phyloP scores from a whole-genome alignment of 2,888 invertebrate genomes.

The Globia sparganii region DNA sequence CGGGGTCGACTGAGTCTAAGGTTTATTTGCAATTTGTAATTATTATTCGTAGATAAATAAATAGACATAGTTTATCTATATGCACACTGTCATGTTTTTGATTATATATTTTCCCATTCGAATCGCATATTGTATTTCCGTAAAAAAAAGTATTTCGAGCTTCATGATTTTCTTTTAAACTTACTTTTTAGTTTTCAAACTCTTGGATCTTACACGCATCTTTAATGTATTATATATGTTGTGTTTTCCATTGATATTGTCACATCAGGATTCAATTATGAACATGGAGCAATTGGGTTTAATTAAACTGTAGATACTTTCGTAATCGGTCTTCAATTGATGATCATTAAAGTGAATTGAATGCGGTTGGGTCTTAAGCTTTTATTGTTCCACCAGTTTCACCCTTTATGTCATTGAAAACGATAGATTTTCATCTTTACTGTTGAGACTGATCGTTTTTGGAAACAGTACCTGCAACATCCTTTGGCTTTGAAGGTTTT shows the following conservation, averaged over 20 bases:
- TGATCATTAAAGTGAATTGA: slow-evolving; percentile 71
- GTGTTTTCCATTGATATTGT: slow-evolving; percentile 53
- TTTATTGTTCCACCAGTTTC: slow-evolving; percentile 53
- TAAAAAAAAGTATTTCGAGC: neutral
- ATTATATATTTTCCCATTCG: slow-evolving; percentile 9
- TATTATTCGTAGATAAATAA: slow-evolving; percentile 20
- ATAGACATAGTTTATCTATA: slow-evolving; percentile 2
- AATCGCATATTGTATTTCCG: neutral
- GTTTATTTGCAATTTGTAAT: slow-evolving; percentile 53
- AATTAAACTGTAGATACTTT: slow-evolving; percentile 76
- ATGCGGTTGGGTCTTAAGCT: slow-evolving; percentile 60
- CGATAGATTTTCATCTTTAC: neutral
- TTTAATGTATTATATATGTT: slow-evolving; percentile 10
- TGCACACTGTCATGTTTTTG: slow-evolving; percentile 19
- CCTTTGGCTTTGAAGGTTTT: neutral
- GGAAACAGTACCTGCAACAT: neutral
- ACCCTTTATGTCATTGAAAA: slow-evolving; percentile 12
- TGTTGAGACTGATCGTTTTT: neutral
- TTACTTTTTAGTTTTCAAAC: neutral
- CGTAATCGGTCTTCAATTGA: slow-evolving; percentile 81
- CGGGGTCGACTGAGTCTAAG: slow-evolving; percentile 55
- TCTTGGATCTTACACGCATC: slow-evolving; percentile 3
- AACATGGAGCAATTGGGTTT: slow-evolving; percentile 77
- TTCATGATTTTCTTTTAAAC: neutral
- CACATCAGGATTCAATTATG: slow-evolving; percentile 69